Evolutionary conservation across 2,797 vertebrate genomes (phyloP), one percentile per base, ranked within the genome.

Genomic region (Chanos chanos): DNA sequence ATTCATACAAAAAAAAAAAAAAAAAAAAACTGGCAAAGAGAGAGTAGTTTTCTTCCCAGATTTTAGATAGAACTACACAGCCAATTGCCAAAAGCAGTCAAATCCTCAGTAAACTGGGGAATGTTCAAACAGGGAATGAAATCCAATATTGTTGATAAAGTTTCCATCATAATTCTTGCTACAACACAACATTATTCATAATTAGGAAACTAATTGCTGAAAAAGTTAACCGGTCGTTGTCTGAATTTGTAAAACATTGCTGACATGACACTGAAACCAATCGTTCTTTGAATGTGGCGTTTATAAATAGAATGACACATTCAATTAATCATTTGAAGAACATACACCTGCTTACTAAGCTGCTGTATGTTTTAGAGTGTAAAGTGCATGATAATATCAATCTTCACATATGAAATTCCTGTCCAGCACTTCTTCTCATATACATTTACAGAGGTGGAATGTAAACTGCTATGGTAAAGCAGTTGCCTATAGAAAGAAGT

Each of bases 401-500:
- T 81, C 53, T 71, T 39, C 40, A 52, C 22, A 36, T 74, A 66
- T 64, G 34, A 71, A 74, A 65, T 55, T 70, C 57, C 68, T 64
- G 51, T 68, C 5, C 36, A 61, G 66, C 34, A 19, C 61, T 61
- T 70, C 21, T 5, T 22, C 60, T 67, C 64, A 54, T 75, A 73
- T 74, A 79, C 65, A 76, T 68, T 73, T 77, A 69, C 62, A 39
- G 33, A 12, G 47, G 56, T 72, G 78, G 77, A 86, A 83, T 82
- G 78, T 80, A 80, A 81, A 80, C 66, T 51, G 37, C 31, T 30
- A 77, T 50, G 78, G 68, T 75, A 74, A 76, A 79, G 78, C 63
- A 77, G 77, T 75, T 81, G 78, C 68, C 79, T 77, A 28, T 22
- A 81, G 59, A 66, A 77, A 77, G 58, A 58, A 61, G 66, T 9